Base-by-base conservation (phyloP, 2,888 invertebrate species). In the Eupithecia subumbrata region DNA sequence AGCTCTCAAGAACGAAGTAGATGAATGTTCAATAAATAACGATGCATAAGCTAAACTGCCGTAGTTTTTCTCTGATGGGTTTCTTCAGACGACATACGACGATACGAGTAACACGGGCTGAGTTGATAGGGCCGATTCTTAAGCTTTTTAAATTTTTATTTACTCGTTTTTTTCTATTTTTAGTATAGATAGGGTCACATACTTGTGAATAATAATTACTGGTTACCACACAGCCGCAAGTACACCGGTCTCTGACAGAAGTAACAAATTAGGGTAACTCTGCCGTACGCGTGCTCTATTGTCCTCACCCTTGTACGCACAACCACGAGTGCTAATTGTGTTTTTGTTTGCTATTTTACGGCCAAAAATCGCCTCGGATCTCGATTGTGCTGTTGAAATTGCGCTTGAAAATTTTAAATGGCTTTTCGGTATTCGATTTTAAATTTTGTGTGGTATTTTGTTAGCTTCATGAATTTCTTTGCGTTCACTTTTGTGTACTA, bases 181-280 rank as follows among this genome's bases (percentile, higher is more conserved):
- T 3, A 22, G 22, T 18, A 48, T 8, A 48, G 48, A 45, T 14
- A 45, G 56, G 56, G 11, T 14, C 60, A 25, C 60, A 9, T 25
- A 22, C 43, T 40, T 22, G 72, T 75, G 75, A 75, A 75, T 69
- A 71, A 75, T 75, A 75, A 71, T 73, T 70, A 73, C 72, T 37
- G 66, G 66, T 12, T 56, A 72, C 67, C 72, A 69, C 86, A 88
- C 86, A 84, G 86, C 91, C 91, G 81, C 90, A 89, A 90, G 87
- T 87, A 85, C 84, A 84, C 87, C 84, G 79, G 85, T 84, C 81
- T 85, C 83, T 88, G 91, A 87, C 90, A 90, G 88, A 87, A 89
- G 88, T 90, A 91, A 92, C 91, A 91, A 92, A 92, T 92, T 92
- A 92, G 93, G 93, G 92, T 93, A 89, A 88, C 87, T 87, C 75